These are phyloP conservation scores for Holothuria glaberrima DNA, from an alignment of 35 echinoderm and acorn worm genomes.

Conservation along the genomic window DNA sequence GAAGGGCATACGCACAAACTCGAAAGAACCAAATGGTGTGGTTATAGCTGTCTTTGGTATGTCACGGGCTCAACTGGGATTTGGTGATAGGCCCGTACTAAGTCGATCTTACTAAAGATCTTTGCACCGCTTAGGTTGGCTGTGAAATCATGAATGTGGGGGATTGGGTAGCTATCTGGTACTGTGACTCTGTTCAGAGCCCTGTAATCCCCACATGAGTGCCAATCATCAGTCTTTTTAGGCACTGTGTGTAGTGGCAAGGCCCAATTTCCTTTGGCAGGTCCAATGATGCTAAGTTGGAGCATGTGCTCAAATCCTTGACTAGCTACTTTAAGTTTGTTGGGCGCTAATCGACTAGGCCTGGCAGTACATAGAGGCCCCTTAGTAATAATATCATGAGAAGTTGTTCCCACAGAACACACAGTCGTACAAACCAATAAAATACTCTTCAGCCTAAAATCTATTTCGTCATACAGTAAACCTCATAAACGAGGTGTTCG, in stretches of 20 bases:
- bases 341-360: constrained; percentile 23
- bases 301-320: constrained; percentile 63
- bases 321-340: constrained; percentile 58
- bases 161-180: no score
- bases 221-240: constrained; percentile 72
- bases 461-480: no score
- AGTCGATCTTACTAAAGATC: constrained; percentile 60
- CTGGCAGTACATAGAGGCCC: neutral
- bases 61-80: constrained; percentile 69
- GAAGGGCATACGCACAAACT: constrained; percentile 69
- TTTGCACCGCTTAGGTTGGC: no score
- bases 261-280: constrained; percentile 59
- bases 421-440: no score
- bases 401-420: no score
- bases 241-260: constrained; percentile 69
- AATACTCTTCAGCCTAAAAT: no score
- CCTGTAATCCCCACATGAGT: constrained; percentile 76
- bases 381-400: neutral
- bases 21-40: constrained; percentile 68
- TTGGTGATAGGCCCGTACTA: constrained; percentile 69
- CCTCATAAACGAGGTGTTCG: no score
- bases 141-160: no score
- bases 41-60: constrained; percentile 66
- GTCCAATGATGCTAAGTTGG: constrained; percentile 59
- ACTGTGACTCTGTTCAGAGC: constrained; percentile 65